These are phyloP conservation scores for Sebastes reedi DNA, from an alignment of 2,797 vertebrate species.

Conservation along the genomic window DNA sequence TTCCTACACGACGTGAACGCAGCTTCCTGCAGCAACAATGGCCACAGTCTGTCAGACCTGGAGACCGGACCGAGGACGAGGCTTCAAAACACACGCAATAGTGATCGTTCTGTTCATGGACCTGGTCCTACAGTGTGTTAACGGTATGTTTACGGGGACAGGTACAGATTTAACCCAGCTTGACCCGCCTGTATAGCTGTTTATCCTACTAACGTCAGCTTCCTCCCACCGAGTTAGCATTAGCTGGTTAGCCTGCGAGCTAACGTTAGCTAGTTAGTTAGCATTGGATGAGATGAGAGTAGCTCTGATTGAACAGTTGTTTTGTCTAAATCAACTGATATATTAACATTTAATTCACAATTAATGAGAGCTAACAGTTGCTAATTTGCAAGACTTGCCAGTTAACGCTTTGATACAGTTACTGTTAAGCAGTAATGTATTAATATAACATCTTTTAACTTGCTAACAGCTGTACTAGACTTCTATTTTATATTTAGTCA, in stretches of 20 bases:
- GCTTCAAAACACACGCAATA: constrained; percentile 66
- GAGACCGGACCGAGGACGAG: constrained; percentile 71
- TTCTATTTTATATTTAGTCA: not conserved
- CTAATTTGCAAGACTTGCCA: not conserved
- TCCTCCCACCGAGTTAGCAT: constrained; percentile 33
- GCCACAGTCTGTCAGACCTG: constrained; percentile 58
- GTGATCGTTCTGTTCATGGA: constrained; percentile 71
- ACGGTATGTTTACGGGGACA: constrained; percentile 59
- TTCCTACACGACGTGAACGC: constrained; percentile 25
- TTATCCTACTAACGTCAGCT: constrained; percentile 7
- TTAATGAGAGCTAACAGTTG: not conserved
- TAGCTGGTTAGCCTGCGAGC: constrained; percentile 16
- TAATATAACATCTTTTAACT: too few species aligned
- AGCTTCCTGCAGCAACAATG: constrained; percentile 64
- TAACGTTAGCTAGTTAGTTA: constrained; percentile 3
- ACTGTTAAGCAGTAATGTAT: not conserved
- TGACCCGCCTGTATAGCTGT: not conserved
- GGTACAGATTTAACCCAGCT: accelerated
- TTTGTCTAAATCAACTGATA: not conserved
- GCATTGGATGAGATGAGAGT: not conserved
- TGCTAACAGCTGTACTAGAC: not conserved
- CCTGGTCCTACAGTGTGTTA: constrained; percentile 65
- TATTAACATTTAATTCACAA: too few species aligned
- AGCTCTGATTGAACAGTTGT: not conserved
- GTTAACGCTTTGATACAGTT: not conserved